Base-by-base conservation (phyloP, 2,113 vertebrate species). In the Megaleporinus macrocephalus region DNA sequence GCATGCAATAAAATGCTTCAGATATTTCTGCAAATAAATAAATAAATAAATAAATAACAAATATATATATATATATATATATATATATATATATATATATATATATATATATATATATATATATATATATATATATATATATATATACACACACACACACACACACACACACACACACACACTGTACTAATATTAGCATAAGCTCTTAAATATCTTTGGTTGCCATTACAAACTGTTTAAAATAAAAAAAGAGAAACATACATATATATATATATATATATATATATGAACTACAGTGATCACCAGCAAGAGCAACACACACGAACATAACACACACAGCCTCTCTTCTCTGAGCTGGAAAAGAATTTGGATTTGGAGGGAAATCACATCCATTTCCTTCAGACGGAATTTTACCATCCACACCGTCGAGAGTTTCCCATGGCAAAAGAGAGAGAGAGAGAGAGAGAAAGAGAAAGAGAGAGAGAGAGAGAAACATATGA, bases 331-430 rank as follows among this genome's bases (percentile, higher is more conserved):
- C 27, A 55, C 5, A 51, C 44, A 65, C 44, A 65, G 1, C 5
- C 15, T 18, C 71, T 59, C 20, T 47, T 36, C 20, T 33, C 18
- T n/a, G 10, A 20, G 26, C 72, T 59, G 79, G 59, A 63, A 68
- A 55, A 16, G 26, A 36, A 76, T 62, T 49, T 15, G 49, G 20
- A 59, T 44, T 78, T 68, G 76, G 11, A 47, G 6, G 13, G 57
- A 78, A n/a, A 65, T 79, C 24, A 29, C 18, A 63, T 78, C 61
- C 16, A 55, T 47, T 79, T 68, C 29, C 71, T 47, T 57, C 36
- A 63, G 36, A 30, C 24, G 57, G 22, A 59, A 78, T 73, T 63
- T 57, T 73, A 66, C 49, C 73, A 12, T 30, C 24, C 29, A 65
- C 63, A 74, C 66, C 78, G 66, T 47, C 22, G 36, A 47, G 18